Evolutionary conservation across 2,888 invertebrate species (phyloP).

Genomic region (Electrophaes corylata): DNA sequence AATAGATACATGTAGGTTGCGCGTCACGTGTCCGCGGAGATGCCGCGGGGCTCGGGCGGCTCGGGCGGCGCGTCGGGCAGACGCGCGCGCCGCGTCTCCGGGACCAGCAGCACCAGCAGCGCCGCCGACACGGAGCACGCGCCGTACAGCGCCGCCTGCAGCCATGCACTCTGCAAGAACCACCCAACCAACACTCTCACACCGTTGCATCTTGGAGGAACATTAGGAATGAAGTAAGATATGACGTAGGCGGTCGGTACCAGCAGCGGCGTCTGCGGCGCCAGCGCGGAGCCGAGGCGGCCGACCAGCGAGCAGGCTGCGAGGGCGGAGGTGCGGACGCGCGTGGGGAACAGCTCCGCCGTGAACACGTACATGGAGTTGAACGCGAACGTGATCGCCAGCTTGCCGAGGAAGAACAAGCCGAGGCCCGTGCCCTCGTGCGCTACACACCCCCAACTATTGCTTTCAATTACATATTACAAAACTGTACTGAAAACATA

Average conservation of each 20-base stretch:
- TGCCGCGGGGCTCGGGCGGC: constrained; percentile 14
- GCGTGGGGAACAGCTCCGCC: constrained; percentile 89
- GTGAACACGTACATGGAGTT: constrained; percentile 88
- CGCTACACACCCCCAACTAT: too few relatives aligned
- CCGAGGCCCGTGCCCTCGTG: constrained; percentile 60
- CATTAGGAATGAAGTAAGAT: too few relatives aligned
- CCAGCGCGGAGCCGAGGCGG: constrained; percentile 87
- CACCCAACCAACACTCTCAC: too few relatives aligned
- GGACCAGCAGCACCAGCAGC: constrained; percentile 79
- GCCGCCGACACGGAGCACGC: constrained; percentile 69
- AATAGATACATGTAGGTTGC: too few relatives aligned
- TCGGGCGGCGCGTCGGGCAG: constrained; percentile 80
- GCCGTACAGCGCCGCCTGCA: constrained; percentile 79
- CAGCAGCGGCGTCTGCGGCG: constrained; percentile 88
- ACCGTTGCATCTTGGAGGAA: too few relatives aligned
- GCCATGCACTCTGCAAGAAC: constrained; percentile 52
- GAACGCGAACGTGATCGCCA: constrained; percentile 87
- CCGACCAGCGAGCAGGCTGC: constrained; percentile 89
- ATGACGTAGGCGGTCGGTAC: too few relatives aligned
- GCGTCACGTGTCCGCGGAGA: constrained; percentile 45
- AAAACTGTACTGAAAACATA: too few relatives aligned
- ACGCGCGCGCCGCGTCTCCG: constrained; percentile 84
- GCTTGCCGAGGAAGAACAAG: constrained; percentile 86
- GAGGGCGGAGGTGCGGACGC: constrained; percentile 86
- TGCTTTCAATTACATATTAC: too few relatives aligned